A percentile compares a stretch with the other conserved stretches of the same genome.
Conservation (phyloP, 2,888 invertebrate species). For the Lysandra bellargus region DNA sequence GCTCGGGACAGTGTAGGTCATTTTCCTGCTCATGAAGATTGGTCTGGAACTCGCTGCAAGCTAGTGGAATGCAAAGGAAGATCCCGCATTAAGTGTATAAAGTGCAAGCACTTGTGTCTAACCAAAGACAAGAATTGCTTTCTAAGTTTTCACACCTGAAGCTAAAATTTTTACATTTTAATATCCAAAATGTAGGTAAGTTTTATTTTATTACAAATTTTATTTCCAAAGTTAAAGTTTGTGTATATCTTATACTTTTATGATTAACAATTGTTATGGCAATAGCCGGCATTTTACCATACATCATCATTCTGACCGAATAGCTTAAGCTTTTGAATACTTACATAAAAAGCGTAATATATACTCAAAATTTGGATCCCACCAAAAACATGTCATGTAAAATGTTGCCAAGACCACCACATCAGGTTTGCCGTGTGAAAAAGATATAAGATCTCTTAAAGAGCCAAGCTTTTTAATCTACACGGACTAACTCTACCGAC, state of each 20-base stretch:
- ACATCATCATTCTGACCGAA: no score
- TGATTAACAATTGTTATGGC: not conserved
- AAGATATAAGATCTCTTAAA: no score
- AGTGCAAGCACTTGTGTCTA: not conserved
- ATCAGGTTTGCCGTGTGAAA: no score
- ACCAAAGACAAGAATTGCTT: not conserved
- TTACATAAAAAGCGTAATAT: no score
- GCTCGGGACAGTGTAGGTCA: not conserved
- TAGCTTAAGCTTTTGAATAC: no score
- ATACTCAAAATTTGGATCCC: no score
- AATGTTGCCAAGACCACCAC: no score
- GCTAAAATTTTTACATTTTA: not conserved
- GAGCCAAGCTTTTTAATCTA: no score
- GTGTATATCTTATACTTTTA: not conserved
- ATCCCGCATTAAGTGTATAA: not conserved
- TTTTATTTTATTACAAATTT: not conserved
- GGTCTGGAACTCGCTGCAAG: not conserved
- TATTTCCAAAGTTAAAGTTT: not conserved
- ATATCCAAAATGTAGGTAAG: no score
- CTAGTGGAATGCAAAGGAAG: not conserved
- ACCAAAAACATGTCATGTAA: no score
- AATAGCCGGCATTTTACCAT: not conserved
- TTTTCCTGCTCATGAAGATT: not conserved
- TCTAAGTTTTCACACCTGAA: not conserved
- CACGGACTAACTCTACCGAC: no score